Conservation (phyloP, 2,888 invertebrate species). For the Andrena haemorrhoa region DNA sequence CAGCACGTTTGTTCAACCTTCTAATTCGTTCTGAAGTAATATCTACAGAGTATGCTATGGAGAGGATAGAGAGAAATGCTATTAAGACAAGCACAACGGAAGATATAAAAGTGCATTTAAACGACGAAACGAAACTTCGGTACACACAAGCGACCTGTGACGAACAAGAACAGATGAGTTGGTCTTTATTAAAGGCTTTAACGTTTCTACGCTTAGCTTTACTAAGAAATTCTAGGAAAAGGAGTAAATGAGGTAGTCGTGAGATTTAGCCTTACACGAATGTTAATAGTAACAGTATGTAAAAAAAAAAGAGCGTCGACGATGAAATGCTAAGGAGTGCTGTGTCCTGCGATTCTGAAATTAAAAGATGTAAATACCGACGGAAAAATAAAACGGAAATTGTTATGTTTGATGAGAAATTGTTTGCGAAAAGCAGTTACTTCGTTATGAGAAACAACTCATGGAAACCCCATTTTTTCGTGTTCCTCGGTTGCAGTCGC, state of each 20-base stretch:
- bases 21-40: conserved; percentile 20
- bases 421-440: neutral
- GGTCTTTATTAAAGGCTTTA: conserved; percentile 58
- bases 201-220: conserved; percentile 25
- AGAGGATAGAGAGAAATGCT: neutral
- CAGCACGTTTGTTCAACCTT: conserved; percentile 33
- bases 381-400: neutral
- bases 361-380: neutral
- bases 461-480: neutral
- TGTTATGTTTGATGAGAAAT: conserved; percentile 11
- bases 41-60: conserved; percentile 6
- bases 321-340: too few relatives aligned
- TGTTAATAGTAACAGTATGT: neutral
- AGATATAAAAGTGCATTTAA: conserved; percentile 19
- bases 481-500: neutral
- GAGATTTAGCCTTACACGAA: neutral
- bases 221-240: too few relatives aligned
- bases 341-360: neutral
- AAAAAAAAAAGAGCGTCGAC: too few relatives aligned
- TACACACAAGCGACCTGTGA: neutral
- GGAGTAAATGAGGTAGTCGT: neutral
- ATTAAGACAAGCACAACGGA: neutral
- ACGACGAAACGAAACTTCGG: neutral
- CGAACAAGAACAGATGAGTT: conserved; percentile 49
- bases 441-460: neutral